Conservation (phyloP, 2,797 vertebrate species). For the Merluccius polli region DNA sequence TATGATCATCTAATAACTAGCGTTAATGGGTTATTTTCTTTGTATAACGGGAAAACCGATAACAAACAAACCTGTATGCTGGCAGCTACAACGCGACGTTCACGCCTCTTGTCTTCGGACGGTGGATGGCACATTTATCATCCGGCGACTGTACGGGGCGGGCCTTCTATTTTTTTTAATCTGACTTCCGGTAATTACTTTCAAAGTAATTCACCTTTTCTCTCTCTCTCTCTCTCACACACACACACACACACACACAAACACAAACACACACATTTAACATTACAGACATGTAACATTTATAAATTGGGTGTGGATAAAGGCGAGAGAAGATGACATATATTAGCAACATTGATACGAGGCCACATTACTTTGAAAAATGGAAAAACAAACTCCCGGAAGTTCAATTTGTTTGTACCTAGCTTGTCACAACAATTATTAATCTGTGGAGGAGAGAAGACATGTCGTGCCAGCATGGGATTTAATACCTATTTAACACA, state of each 20-base stretch:
- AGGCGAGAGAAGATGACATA: neutral
- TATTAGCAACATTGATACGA: no score
- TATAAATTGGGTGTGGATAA: neutral
- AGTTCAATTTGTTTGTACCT: neutral
- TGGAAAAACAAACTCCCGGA: neutral
- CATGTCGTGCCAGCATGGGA: neutral
- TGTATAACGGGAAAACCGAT: neutral
- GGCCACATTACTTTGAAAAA: neutral
- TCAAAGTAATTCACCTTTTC: neutral
- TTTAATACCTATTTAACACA: neutral
- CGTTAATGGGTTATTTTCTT: neutral
- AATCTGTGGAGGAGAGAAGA: constrained; percentile 1
- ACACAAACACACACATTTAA: neutral
- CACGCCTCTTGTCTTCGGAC: constrained; percentile 4
- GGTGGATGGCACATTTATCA: neutral
- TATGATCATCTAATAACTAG: neutral
- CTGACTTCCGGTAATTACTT: neutral
- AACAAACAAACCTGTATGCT: neutral
- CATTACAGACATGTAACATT: neutral
- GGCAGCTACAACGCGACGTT: neutral
- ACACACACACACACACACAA: neutral
- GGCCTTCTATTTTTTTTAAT: neutral
- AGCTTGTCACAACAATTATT: neutral
- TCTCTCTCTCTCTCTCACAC: no score
- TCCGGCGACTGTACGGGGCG: neutral